Conservation (phyloP, 2,888 invertebrate genomes). For the Shargacucullia verbasci region DNA sequence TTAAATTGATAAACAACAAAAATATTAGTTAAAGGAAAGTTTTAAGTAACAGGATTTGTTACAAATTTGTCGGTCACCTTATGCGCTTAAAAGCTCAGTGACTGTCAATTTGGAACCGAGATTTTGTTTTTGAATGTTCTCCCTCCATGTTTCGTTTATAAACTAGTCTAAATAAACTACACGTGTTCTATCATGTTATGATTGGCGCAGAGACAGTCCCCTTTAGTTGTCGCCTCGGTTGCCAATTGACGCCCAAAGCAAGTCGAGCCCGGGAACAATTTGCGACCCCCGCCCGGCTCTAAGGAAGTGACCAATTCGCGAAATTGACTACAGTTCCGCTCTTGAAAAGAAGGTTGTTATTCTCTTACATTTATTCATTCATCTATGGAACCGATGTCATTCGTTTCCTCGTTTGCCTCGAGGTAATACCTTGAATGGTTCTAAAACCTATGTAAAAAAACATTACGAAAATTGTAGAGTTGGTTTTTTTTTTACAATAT, state of each 20-base stretch:
- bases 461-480: no score
- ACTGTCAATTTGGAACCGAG: no score
- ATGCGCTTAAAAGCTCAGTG: no score
- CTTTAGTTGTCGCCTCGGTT: conserved; percentile 63
- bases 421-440: no score
- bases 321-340: conserved; percentile 69
- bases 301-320: conserved; percentile 81
- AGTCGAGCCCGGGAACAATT: conserved; percentile 71
- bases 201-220: conserved; percentile 63
- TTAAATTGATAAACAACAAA: conserved; percentile 23
- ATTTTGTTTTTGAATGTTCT: no score
- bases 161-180: conserved; percentile 10
- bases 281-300: conserved; percentile 67
- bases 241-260: conserved; percentile 62
- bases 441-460: no score
- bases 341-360: conserved; percentile 50
- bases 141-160: neutral
- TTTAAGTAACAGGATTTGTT: neutral
- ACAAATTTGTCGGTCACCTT: conserved; percentile 14
- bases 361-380: no score
- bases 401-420: no score
- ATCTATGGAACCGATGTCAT: no score
- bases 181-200: conserved; percentile 30
- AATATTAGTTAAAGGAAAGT: neutral
- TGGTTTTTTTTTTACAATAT: no score